phyloP scores from a whole-genome alignment of 2,113 vertebrate genomes.

The Nothoprocta perdicaria region DNA sequence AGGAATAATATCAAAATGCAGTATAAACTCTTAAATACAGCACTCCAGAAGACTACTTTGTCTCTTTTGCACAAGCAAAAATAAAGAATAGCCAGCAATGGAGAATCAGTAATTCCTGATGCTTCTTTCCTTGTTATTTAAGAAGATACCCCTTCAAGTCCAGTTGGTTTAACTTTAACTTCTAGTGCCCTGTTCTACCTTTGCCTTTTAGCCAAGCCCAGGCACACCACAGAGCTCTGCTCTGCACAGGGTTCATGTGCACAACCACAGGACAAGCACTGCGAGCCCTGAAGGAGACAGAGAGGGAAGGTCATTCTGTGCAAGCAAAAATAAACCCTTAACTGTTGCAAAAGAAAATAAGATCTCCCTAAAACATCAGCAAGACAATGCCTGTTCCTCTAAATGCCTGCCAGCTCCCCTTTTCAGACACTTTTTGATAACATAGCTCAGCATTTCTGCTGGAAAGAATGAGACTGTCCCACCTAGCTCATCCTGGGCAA shows the following conservation, averaged over 20 bases:
- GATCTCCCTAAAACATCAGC: not conserved
- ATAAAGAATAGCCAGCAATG: not conserved
- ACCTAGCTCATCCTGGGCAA: not conserved
- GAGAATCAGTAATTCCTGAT: not conserved
- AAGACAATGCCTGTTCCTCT: not conserved
- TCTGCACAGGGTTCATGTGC: not conserved
- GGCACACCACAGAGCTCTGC: not conserved
- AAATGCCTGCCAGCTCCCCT: not conserved
- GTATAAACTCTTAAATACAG: not conserved
- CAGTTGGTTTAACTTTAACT: not conserved
- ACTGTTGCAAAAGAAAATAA: not conserved
- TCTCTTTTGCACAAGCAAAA: not conserved
- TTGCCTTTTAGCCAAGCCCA: not conserved
- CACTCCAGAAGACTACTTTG: not conserved
- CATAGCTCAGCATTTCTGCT: not conserved
- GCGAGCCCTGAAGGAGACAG: not conserved
- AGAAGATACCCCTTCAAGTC: not conserved
- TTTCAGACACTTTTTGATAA: not conserved
- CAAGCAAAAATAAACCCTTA: not conserved
- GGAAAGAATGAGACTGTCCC: not conserved
- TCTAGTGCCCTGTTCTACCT: not conserved
- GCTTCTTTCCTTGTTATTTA: not conserved
- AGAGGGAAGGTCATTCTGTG: too few species aligned
- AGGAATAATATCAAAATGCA: not conserved
- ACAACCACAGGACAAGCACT: accelerated